These are phyloP conservation scores for Drosophila albomicans DNA, from an alignment of 1,140 invertebrate genomes.

Conservation along the genomic window DNA sequence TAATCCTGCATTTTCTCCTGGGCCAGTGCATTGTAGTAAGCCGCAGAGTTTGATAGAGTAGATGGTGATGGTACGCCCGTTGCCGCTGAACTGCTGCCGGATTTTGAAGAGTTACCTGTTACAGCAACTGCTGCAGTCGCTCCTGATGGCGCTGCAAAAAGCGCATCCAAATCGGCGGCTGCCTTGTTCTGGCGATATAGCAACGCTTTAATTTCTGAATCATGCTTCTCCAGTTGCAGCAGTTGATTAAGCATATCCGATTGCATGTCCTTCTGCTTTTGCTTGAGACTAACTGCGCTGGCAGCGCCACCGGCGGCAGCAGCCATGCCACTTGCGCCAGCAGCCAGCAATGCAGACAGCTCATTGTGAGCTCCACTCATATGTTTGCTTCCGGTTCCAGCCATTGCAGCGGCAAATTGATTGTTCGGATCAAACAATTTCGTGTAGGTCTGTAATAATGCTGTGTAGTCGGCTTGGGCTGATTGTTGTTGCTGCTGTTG, in stretches of 20 bases:
- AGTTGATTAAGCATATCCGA: slow-evolving; percentile 81
- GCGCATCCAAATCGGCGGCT: slow-evolving; percentile 75
- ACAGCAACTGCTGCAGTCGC: slow-evolving; percentile 44
- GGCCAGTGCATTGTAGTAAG: slow-evolving; percentile 80
- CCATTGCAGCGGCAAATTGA: slow-evolving; percentile 69
- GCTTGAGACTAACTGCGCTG: slow-evolving; percentile 44
- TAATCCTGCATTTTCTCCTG: slow-evolving; percentile 84
- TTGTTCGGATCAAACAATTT: slow-evolving; percentile 80
- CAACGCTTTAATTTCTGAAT: slow-evolving; percentile 74
- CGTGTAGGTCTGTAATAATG: slow-evolving; percentile 78
- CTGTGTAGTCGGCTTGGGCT: slow-evolving; percentile 72
- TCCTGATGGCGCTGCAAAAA: slow-evolving; percentile 71
- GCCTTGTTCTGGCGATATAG: slow-evolving; percentile 80
- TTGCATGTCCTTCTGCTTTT: slow-evolving; percentile 71
- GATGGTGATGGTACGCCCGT: slow-evolving; percentile 59
- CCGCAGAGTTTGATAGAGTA: slow-evolving; percentile 63
- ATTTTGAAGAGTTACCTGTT: slow-evolving; percentile 16
- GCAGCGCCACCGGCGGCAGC: slow-evolving; percentile 32
- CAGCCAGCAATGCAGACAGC: slow-evolving; percentile 67
- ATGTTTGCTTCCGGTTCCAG: slow-evolving; percentile 52
- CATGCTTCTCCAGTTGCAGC: slow-evolving; percentile 78
- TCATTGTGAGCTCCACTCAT: slow-evolving; percentile 72
- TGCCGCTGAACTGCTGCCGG: slow-evolving; percentile 34
- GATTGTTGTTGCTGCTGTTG: slow-evolving; percentile 44
- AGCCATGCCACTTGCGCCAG: slow-evolving; percentile 60